Base-by-base conservation (phyloP, 1,140 invertebrate species). In the Drosophila rufa region DNA sequence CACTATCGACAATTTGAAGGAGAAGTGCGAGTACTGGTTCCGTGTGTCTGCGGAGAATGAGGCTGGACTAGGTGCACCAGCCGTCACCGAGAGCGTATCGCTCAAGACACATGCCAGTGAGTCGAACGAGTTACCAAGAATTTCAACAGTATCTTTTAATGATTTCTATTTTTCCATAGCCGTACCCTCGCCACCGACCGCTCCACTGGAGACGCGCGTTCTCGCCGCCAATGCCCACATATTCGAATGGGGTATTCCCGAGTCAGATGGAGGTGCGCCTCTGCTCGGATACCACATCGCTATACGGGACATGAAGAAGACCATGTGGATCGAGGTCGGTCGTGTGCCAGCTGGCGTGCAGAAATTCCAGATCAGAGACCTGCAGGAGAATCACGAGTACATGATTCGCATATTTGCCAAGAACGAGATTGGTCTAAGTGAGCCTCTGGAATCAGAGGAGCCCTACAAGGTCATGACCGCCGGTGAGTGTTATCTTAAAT, bases 311-410 rank as follows among this genome's bases (percentile, higher is more conserved):
- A 95, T 96, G 43, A 96, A 96, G 90, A 97, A 98, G 91, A 98
- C 97, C 4, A 98, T 98, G 97, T 99, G 98, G 98, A 98, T 98
- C 94, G 97, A 98, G 95, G 97, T 98, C 51, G 97, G 97, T 15
- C 95, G 96, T 84, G 97, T 98, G 9, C 95, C 95, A 75, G 96
- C 96, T 2, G 96, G 97, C 69, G 95, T 96, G 42, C 97, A 97
- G 80, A 97, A 96, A 93, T 95, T 98, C 82, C 96, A 96, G 67
- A 97, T 98, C 50, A 95, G 96, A 89, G 97, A 98, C 90, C 93
- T 98, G 57, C 97, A 97, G 93, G 97, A 98, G 92, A 96, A 96
- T 84, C 97, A 98, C 87, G 96, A 97, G 82, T 99, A 99, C 91
- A 94, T 97, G 91, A 95, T 99, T 57, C 95, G 98, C 82, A 98